phyloP scores from a whole-genome alignment of 2,113 vertebrate species.

The Scomber colias region DNA sequence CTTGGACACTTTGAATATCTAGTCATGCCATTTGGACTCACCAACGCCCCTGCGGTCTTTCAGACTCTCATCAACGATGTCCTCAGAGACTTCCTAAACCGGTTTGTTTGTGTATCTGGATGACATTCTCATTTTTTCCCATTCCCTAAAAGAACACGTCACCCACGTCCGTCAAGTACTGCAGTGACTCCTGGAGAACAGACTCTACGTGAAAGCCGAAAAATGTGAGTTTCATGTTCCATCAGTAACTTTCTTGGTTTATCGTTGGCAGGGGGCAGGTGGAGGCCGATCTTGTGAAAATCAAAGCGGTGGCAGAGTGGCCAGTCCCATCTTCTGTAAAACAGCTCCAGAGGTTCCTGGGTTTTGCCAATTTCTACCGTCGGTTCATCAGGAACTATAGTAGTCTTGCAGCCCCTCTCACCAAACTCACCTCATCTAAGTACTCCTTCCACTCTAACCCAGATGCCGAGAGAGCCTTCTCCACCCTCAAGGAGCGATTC shows the following conservation, averaged over 20 bases:
- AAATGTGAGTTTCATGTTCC: not conserved
- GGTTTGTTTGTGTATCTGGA: not conserved
- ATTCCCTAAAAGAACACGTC: not conserved
- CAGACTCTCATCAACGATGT: conserved; percentile 12
- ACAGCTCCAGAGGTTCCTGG: too few relatives aligned
- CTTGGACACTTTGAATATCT: not conserved
- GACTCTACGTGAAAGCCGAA: not conserved
- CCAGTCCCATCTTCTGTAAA: too few relatives aligned
- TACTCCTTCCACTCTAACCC: too few relatives aligned
- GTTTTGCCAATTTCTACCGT: too few relatives aligned
- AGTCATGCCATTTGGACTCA: not conserved
- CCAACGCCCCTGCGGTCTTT: not conserved
- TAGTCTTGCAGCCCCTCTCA: too few relatives aligned
- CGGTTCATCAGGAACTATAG: too few relatives aligned
- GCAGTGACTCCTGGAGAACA: not conserved
- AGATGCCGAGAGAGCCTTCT: too few relatives aligned
- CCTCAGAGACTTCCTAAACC: not conserved
- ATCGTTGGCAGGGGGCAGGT: not conserved
- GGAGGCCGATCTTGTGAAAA: not conserved
- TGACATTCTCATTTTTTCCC: not conserved
- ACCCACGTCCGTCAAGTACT: not conserved
- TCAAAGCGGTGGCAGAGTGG: not conserved
- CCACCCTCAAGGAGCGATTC: too few relatives aligned
- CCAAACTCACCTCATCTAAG: too few relatives aligned
- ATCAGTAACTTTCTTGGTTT: not conserved